Evolutionary conservation across 2,797 vertebrate genomes (phyloP).

Genomic region (Acipenser oxyrinchus): DNA sequence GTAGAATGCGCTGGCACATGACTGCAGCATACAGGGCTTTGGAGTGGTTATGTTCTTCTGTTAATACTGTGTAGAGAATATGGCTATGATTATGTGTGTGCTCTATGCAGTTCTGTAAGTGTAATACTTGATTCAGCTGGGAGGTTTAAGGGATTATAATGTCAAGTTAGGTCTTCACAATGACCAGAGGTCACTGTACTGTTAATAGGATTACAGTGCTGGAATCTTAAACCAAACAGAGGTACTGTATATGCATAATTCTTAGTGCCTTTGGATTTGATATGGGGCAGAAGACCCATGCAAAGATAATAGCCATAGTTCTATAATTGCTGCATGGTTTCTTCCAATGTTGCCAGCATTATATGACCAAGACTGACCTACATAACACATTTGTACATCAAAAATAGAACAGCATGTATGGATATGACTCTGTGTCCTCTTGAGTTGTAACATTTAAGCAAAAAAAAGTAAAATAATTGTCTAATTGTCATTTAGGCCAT

Average conservation of each 20-base stretch:
- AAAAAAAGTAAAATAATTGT: no score
- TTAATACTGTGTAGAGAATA: slow-evolving; percentile 39
- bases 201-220: not conserved
- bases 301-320: no score
- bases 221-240: not conserved
- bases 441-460: no score
- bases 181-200: not conserved
- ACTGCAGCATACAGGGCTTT: slow-evolving; percentile 40
- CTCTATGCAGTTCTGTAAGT: not conserved
- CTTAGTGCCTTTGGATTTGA: no score
- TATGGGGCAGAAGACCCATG: no score
- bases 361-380: no score
- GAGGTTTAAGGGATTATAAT: slow-evolving; percentile 3
- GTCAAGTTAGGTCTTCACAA: not conserved
- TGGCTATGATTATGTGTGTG: not conserved
- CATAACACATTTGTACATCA: no score
- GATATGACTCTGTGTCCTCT: no score
- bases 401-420: no score
- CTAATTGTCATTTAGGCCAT: no score
- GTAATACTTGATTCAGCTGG: not conserved
- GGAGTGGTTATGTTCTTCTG: slow-evolving; percentile 36
- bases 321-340: no score
- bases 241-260: not conserved
- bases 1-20: slow-evolving; percentile 36
- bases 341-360: no score